Evolutionary conservation across 2,888 invertebrate genomes (phyloP), one percentile per base, ranked within the genome.

Genomic region (Hoplodrina blanda): DNA sequence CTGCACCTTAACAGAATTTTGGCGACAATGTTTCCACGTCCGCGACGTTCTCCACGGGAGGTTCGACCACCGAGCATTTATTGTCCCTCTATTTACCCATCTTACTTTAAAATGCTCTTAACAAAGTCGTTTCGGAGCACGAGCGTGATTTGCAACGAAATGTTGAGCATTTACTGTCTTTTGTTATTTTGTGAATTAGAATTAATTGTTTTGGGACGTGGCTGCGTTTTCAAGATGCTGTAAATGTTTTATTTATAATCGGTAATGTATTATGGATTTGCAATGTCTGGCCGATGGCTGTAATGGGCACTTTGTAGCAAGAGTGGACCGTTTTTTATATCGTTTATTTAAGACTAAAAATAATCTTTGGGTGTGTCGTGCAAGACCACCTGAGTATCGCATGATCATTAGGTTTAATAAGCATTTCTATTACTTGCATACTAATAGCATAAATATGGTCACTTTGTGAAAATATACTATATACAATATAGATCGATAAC

Each of bases 21-120:
- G 88, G 93, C 94, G 89, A 89, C 83, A 72, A 87, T 94, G 94
- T 94, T 94, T 88, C 87, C 94, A 93, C 92, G 94, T 94, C 89
- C 87, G 80, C 91, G 84, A 78, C 71, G 79, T 59, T 76, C 93
- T 59, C 94, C 87, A 86, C 93, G 93, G 94, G 94, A 90, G 93
- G 91, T 82, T 88, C 88, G 89, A 90, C 92, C 92, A 90, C 91
- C 88, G 78, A 86, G 81, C 76, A 78, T 85, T 87, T 81, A 91
- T 91, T 90, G 85, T 89, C 61, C 86, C 74, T 82, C 74, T 84
- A 83, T 81, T 89, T 88, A 86, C 85, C 84, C 82, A 84, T 85
- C 81, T 76, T 87, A 84, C 79, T 82, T 85, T 85, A 84, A 88
- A 85, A 86, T 85, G 64, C 72, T 81, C 84, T 80, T 86, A 88